phyloP scores from a whole-genome alignment of 2,797 vertebrate species.

The Columba guinea region DNA sequence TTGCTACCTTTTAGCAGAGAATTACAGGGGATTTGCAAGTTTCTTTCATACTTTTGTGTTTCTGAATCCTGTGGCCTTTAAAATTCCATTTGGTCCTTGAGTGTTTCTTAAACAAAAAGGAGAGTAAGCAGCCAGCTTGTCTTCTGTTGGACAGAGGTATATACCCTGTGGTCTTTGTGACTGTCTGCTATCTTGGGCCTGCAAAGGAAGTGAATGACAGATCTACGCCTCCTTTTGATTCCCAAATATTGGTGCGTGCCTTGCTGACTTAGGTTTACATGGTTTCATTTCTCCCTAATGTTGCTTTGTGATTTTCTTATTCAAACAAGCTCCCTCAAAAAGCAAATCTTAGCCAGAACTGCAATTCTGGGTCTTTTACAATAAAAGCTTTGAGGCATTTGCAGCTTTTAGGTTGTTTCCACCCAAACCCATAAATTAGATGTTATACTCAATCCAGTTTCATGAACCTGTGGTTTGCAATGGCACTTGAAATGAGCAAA shows the following conservation, averaged over 20 bases:
- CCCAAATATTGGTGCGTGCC: background rate
- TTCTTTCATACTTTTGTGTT: background rate
- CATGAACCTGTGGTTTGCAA: conserved; percentile 52
- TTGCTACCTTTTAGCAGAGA: background rate
- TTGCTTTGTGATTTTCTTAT: background rate
- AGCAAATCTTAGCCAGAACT: conserved; percentile 9
- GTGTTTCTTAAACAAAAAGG: background rate
- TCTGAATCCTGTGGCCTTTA: background rate
- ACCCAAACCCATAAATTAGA: conserved; percentile 53
- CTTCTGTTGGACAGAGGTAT: background rate
- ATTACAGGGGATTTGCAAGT: background rate
- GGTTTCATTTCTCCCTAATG: background rate
- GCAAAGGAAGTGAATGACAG: background rate
- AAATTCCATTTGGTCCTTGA: background rate
- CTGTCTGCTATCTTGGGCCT: background rate
- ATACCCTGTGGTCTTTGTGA: background rate
- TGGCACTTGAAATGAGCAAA: conserved; percentile 53
- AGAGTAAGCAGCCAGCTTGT: background rate
- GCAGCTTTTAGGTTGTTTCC: conserved; percentile 23
- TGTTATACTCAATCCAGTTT: conserved; percentile 20
- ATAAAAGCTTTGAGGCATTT: conserved; percentile 41
- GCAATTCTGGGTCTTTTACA: conserved; percentile 13
- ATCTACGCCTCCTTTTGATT: background rate
- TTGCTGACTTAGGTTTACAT: background rate
- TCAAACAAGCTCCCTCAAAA: background rate